These are phyloP conservation scores for Hyles vespertilio DNA, from an alignment of 1,140 invertebrate genomes.

Conservation along the genomic window DNA sequence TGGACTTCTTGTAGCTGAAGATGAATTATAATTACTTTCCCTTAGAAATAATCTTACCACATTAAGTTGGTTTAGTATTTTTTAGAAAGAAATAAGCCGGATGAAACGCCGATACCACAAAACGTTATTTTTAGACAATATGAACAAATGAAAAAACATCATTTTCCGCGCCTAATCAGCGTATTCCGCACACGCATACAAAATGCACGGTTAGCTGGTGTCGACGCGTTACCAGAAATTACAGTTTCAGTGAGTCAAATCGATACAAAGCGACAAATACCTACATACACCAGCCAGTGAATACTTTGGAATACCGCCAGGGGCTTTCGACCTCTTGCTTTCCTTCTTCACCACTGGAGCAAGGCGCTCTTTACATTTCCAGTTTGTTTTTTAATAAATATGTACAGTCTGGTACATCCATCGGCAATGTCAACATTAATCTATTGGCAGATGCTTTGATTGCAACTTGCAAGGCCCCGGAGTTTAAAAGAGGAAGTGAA, in stretches of 20 bases:
- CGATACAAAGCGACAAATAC: conserved; percentile 40
- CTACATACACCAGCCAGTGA: conserved; percentile 26
- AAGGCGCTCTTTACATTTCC: background rate
- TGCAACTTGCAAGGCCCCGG: background rate
- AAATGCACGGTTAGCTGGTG: background rate
- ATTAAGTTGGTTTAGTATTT: no score
- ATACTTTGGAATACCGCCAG: conserved; percentile 47
- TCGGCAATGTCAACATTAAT: no score
- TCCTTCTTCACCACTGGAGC: conserved; percentile 13
- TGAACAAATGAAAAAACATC: no score
- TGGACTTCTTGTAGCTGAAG: no score
- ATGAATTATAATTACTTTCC: no score
- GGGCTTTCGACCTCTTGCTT: conserved; percentile 34
- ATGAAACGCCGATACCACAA: no score
- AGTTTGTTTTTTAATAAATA: background rate
- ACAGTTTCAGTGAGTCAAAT: conserved; percentile 53
- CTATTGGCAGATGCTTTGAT: no score
- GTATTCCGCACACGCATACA: background rate
- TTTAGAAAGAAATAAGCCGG: no score
- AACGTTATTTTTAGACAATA: no score
- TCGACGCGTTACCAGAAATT: conserved; percentile 40
- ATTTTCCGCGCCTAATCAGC: no score
- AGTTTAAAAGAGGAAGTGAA: background rate
- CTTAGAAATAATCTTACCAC: no score
- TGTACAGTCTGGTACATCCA: conserved; percentile 1